Evolutionary conservation across 2,888 invertebrate genomes (phyloP).

Genomic region (Drosophila pegasa): DNA sequence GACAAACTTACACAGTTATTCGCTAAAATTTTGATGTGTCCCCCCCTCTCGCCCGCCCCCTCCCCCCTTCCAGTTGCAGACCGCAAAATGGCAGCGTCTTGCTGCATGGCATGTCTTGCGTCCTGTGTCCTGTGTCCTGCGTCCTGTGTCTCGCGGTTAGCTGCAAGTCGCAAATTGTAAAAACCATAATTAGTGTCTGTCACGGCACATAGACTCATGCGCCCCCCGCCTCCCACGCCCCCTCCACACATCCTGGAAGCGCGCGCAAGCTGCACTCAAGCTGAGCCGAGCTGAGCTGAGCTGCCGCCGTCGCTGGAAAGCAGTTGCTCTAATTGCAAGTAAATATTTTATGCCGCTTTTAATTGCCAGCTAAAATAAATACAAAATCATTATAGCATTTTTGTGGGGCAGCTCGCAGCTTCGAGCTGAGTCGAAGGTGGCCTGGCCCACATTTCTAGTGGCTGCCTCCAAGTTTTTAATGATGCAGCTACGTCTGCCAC

Average conservation of each 20-base stretch:
- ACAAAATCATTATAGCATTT: slow-evolving; percentile 70
- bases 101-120: slow-evolving; percentile 41
- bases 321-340: slow-evolving; percentile 75
- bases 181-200: slow-evolving; percentile 79
- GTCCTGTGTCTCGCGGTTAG: slow-evolving; percentile 72
- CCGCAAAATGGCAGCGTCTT: slow-evolving; percentile 69
- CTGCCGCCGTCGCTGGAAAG: slow-evolving; percentile 43
- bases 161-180: slow-evolving; percentile 77
- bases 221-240: slow-evolving; percentile 8
- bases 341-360: slow-evolving; percentile 75
- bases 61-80: slow-evolving; percentile 24
- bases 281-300: slow-evolving; percentile 55
- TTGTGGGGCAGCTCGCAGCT: slow-evolving; percentile 14
- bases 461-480: slow-evolving; percentile 70
- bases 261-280: slow-evolving; percentile 27
- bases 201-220: slow-evolving; percentile 59
- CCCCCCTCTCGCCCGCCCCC: not conserved
- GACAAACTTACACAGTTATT: slow-evolving; percentile 46
- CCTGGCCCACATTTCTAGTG: slow-evolving; percentile 73
- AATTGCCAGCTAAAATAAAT: slow-evolving; percentile 78
- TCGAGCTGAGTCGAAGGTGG: slow-evolving; percentile 2
- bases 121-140: slow-evolving; percentile 10
- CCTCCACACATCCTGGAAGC: not conserved
- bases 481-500: slow-evolving; percentile 58
- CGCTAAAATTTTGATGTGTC: slow-evolving; percentile 48